phyloP scores from a whole-genome alignment of 2,888 invertebrate genomes.

The Dryobota labecula region DNA sequence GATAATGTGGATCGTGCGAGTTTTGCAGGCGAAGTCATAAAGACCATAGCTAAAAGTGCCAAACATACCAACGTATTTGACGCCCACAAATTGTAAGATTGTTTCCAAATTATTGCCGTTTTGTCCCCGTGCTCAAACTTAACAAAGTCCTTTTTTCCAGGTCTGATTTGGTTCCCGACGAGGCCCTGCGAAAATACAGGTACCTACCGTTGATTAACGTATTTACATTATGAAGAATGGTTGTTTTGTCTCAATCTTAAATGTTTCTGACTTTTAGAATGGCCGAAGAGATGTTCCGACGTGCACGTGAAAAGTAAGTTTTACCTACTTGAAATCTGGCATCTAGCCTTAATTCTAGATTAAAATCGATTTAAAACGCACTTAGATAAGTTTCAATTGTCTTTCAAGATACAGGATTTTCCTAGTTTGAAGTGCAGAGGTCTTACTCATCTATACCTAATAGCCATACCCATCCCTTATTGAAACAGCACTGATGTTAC shows the following conservation, averaged over 20 bases:
- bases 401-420: too few species aligned
- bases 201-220: conserved; percentile 41
- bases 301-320: conserved; percentile 71
- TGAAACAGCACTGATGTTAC: too few species aligned
- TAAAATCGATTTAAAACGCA: neutral
- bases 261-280: conserved; percentile 65
- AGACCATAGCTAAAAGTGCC: conserved; percentile 70
- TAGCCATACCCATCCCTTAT: too few species aligned
- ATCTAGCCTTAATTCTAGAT: neutral
- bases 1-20: conserved; percentile 77
- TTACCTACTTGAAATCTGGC: neutral
- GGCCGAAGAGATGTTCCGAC: conserved; percentile 65
- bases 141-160: conserved; percentile 28
- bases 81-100: conserved; percentile 69
- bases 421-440: too few species aligned
- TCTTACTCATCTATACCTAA: too few species aligned
- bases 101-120: neutral
- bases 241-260: neutral
- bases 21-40: conserved; percentile 80
- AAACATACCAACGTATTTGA: conserved; percentile 71
- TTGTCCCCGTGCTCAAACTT: neutral
- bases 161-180: conserved; percentile 74
- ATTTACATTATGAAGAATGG: neutral
- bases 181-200: conserved; percentile 75
- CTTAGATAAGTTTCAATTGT: neutral